A percentile compares a stretch with the other conserved stretches of the same genome.
Conservation (phyloP, 2,113 vertebrate species). For the Melierax canorus region DNA sequence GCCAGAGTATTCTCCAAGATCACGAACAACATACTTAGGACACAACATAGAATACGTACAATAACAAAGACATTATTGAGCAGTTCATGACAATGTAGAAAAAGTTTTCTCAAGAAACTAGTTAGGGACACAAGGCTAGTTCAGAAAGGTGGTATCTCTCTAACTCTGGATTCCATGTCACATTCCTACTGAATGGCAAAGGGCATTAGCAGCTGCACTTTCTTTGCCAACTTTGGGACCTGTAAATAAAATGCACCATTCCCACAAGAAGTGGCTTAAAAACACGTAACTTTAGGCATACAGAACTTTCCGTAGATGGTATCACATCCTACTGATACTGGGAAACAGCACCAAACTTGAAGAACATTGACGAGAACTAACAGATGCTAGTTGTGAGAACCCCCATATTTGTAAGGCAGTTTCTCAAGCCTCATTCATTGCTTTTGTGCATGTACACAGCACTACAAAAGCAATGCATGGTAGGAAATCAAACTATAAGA, state of each 20-base stretch:
- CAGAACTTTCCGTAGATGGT: neutral
- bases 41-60: neutral
- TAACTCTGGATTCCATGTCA: neutral
- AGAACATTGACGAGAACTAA: neutral
- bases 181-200: neutral
- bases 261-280: neutral
- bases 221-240: neutral
- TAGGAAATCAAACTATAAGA: neutral
- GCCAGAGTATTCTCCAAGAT: neutral
- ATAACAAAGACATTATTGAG: neutral
- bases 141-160: neutral
- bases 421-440: neutral
- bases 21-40: fast-evolving
- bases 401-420: fast-evolving
- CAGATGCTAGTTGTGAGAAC: neutral
- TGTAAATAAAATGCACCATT: neutral
- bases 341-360: neutral
- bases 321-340: neutral
- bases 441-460: neutral
- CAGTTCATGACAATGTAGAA: neutral
- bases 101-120: neutral
- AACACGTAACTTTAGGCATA: neutral
- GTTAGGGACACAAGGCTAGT: neutral
- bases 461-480: neutral
- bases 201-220: fast-evolving